Evolutionary conservation across 2,888 invertebrate genomes (phyloP).

Genomic region (Falcaria lacertinaria): DNA sequence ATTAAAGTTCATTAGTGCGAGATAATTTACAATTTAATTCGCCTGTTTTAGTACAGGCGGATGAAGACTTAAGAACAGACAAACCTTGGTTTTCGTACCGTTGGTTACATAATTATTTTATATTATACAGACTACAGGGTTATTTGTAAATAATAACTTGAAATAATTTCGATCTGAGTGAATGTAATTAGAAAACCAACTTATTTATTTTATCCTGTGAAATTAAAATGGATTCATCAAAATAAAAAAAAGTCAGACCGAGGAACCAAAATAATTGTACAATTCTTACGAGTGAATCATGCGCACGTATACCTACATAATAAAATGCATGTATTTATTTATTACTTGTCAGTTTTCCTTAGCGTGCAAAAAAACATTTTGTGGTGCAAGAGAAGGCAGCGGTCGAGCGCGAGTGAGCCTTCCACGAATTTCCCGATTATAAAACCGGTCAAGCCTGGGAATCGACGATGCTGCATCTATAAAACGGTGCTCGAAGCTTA

Average conservation of each 20-base stretch:
- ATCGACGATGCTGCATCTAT: constrained; percentile 36
- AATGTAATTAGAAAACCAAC: no score
- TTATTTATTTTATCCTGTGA: no score
- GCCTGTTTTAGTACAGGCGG: background rate
- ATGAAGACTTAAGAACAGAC: background rate
- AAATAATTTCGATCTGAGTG: no score
- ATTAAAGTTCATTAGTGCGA: background rate
- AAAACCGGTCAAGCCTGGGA: constrained; percentile 53
- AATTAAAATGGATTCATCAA: no score
- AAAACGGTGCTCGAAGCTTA: constrained; percentile 38
- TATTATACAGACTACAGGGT: no score
- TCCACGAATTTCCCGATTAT: constrained; percentile 66
- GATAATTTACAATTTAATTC: background rate
- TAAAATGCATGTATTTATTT: background rate
- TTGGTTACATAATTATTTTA: background rate
- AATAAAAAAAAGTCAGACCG: no score
- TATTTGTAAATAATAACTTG: no score
- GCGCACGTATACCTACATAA: background rate
- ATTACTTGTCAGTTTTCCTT: constrained; percentile 26
- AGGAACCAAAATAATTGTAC: no score
- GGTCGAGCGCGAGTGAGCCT: constrained; percentile 33
- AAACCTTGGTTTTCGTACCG: background rate
- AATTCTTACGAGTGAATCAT: background rate
- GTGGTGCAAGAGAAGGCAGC: constrained; percentile 14
- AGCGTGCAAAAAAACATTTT: constrained; percentile 20